Conservation (phyloP, 1,140 invertebrate genomes). For the Pseudomyrmex flavicornis region DNA sequence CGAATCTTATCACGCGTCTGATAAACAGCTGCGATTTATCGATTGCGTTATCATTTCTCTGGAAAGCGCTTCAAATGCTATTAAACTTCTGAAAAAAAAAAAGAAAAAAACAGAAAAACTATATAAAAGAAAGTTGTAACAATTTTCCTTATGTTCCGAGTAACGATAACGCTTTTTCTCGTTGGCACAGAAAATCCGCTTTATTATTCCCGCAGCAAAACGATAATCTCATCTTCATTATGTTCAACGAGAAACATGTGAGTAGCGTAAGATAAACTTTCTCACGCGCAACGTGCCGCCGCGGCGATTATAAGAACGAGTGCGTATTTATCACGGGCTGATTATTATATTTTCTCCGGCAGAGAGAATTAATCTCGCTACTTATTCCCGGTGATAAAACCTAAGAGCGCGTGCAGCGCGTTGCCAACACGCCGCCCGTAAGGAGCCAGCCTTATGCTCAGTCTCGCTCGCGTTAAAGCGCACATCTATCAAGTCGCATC, state of each 20-base stretch:
- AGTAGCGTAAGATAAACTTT: constrained; percentile 48
- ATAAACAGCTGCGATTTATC: background rate
- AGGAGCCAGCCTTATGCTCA: background rate
- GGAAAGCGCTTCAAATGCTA: too few relatives aligned
- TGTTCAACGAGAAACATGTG: constrained; percentile 30
- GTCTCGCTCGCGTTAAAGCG: constrained; percentile 39
- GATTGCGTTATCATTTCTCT: background rate
- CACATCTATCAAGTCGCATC: background rate
- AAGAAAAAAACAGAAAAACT: too few relatives aligned
- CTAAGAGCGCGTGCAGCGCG: constrained; percentile 20
- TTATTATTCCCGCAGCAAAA: background rate
- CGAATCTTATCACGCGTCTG: background rate
- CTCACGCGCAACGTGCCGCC: constrained; percentile 5
- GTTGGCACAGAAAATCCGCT: background rate
- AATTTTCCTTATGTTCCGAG: background rate
- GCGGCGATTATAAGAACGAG: constrained; percentile 37
- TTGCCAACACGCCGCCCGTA: background rate
- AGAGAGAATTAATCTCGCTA: constrained; percentile 29
- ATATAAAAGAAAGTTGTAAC: too few relatives aligned
- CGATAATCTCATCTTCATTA: constrained; percentile 48
- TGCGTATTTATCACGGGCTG: constrained; percentile 44
- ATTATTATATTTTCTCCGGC: constrained; percentile 53
- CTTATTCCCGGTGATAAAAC: constrained; percentile 17
- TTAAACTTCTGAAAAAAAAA: background rate
- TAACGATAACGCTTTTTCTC: constrained; percentile 15